A percentile compares a stretch with the other conserved stretches of the same genome.
Conservation (phyloP, 2,797 vertebrate genomes). For the Eptatretus atami region DNA sequence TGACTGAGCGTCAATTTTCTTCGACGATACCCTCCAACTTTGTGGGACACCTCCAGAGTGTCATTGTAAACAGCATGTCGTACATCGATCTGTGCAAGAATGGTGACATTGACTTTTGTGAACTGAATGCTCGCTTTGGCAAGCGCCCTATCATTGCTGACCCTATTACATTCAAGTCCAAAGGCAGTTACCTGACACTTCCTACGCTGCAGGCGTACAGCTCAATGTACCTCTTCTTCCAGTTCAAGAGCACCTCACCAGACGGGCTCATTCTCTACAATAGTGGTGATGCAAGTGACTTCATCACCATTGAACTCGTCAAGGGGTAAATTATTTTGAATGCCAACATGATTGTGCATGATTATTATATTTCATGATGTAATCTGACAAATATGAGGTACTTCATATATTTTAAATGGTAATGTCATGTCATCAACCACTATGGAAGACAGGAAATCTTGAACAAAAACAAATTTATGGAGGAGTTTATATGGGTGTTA, state of each 20-base stretch:
- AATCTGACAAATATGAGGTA: too few relatives aligned
- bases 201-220: constrained; percentile 78
- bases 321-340: constrained; percentile 38
- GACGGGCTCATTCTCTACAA: constrained; percentile 87
- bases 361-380: too few relatives aligned
- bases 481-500: too few relatives aligned
- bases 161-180: constrained; percentile 87
- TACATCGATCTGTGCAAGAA: constrained; percentile 97
- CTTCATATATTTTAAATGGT: too few relatives aligned
- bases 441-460: too few relatives aligned
- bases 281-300: constrained; percentile 88
- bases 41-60: constrained; percentile 83
- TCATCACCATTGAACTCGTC: constrained; percentile 88
- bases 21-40: constrained; percentile 75
- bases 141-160: constrained; percentile 94
- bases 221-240: constrained; percentile 98
- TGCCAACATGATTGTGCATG: too few relatives aligned
- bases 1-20: constrained; percentile 66
- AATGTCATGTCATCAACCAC: too few relatives aligned
- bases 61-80: constrained; percentile 86
- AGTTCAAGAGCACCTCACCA: constrained; percentile 88
- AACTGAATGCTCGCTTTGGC: constrained; percentile 84
- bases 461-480: too few relatives aligned
- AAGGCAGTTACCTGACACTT: constrained; percentile 70
- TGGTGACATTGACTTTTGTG: constrained; percentile 87